Base-by-base conservation (phyloP, 2,888 invertebrate genomes). In the Globia sparganii region DNA sequence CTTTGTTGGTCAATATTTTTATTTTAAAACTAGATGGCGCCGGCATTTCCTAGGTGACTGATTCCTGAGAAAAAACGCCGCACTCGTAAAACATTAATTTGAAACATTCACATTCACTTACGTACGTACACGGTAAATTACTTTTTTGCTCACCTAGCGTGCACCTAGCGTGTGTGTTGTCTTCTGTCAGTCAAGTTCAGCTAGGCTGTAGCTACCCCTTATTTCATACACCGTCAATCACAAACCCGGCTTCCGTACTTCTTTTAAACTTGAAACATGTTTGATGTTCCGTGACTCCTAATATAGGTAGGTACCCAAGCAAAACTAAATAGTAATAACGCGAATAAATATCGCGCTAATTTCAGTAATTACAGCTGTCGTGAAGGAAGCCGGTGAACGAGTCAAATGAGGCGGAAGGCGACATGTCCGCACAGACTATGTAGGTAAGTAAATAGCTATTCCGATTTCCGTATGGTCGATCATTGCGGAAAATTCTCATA, bases 361-460 rank as follows among this genome's bases (percentile, higher is more conserved):
- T 53, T 28, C 43, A 40, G 46, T 67, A 62, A 83, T 58, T 67
- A 49, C 21, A 40, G 46, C 31, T 62, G 31, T 75, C 76, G 8
- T 46, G 49, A 15, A 25, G 43, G 15, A 46, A 68, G 64, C 46
- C 13, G 67, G 28, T 67, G 25, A 15, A 34, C 46, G 21, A 49
- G 56, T 68, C n/a, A 56, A 79, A 82, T 34, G 46, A 61, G 13
- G 61, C n/a, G 81, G 81, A 80, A 65, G 34, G 6, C 40, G n/a
- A 25, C 18, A 58, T 40, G 43, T 62, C 61, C 61, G 79, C 28
- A 62, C 28, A 34, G 18, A 8, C 18, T 25, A 5, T 34, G 25
- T n/a, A 70, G 6, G 46, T 75, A 73, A 34, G 25, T 25, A 58
- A 21, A 40, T 18, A 73, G 3, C 11, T n/a, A n/a, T n/a, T 68